Conservation (phyloP, 1,140 invertebrate species). For the Drosophila bifasciata region DNA sequence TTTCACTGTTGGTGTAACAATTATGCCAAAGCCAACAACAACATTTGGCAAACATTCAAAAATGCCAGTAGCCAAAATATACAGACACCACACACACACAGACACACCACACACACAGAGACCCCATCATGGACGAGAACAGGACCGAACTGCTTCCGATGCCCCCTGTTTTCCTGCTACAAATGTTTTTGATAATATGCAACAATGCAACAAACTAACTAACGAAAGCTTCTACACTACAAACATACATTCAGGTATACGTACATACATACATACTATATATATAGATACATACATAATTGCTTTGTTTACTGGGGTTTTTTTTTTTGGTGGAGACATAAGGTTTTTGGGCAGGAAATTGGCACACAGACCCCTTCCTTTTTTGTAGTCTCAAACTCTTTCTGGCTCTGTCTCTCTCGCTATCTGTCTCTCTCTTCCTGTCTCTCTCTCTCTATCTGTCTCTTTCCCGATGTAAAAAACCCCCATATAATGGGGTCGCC, state of each 20-base stretch:
- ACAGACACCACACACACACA: slow-evolving; percentile 31
- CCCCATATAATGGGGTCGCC: slow-evolving; percentile 28
- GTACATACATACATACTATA: slow-evolving; percentile 7
- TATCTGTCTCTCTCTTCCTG: too few relatives aligned
- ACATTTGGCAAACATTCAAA: slow-evolving; percentile 79
- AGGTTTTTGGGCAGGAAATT: slow-evolving; percentile 21
- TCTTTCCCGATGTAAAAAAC: slow-evolving; percentile 23
- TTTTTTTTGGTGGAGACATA: background rate
- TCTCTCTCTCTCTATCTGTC: background rate
- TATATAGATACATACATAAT: slow-evolving; percentile 42
- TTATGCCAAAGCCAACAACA: slow-evolving; percentile 74
- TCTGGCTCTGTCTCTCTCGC: too few relatives aligned
- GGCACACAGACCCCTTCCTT: slow-evolving; percentile 26
- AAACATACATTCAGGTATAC: slow-evolving; percentile 12
- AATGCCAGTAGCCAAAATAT: slow-evolving; percentile 75
- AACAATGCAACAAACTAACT: slow-evolving; percentile 63
- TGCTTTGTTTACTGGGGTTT: slow-evolving; percentile 39
- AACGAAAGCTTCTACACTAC: slow-evolving; percentile 38
- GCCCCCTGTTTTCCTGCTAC: slow-evolving; percentile 36
- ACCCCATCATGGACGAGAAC: background rate
- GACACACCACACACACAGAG: background rate
- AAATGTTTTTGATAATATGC: slow-evolving; percentile 78
- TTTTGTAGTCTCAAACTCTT: slow-evolving; percentile 14
- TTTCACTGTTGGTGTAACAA: slow-evolving; percentile 80
- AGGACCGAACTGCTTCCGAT: slow-evolving; percentile 12